These are phyloP conservation scores for Cryptotermes secundus DNA, from an alignment of 1,140 invertebrate species.

Conservation along the genomic window DNA sequence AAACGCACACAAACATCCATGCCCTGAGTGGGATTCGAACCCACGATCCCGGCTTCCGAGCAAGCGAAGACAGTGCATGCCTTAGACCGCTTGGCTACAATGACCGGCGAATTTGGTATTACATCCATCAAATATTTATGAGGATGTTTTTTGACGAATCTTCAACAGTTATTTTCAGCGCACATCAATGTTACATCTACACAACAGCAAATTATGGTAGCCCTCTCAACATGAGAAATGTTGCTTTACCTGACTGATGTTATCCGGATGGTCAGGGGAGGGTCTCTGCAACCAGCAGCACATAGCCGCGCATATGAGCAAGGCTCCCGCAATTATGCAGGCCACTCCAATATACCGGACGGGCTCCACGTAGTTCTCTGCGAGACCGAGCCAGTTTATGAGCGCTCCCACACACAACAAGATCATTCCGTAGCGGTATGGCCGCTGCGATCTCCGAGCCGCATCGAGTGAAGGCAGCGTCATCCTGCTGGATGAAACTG, in stretches of 20 bases:
- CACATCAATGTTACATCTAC: too few species aligned
- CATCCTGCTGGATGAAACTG: slow-evolving; percentile 49
- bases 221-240: too few species aligned
- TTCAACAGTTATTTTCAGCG: too few species aligned
- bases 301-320: slow-evolving; percentile 73
- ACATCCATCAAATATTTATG: too few species aligned
- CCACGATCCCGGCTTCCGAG: too few species aligned
- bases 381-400: slow-evolving; percentile 74
- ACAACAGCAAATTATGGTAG: too few species aligned
- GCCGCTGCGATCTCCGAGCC: slow-evolving; percentile 54
- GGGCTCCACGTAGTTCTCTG: slow-evolving; percentile 66
- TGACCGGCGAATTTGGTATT: too few species aligned
- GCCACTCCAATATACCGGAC: slow-evolving; percentile 73
- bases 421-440: slow-evolving; percentile 73
- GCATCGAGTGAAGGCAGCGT: slow-evolving; percentile 54
- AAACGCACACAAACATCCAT: too few species aligned
- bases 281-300: slow-evolving; percentile 72
- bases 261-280: slow-evolving; percentile 44
- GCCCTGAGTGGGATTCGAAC: too few species aligned
- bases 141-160: too few species aligned
- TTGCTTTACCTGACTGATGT: neutral
- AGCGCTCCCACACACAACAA: slow-evolving; percentile 71
- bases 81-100: too few species aligned
- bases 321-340: slow-evolving; percentile 69
- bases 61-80: too few species aligned